phyloP scores from a whole-genome alignment of 2,113 vertebrate species.

The Microtus pennsylvanicus region DNA sequence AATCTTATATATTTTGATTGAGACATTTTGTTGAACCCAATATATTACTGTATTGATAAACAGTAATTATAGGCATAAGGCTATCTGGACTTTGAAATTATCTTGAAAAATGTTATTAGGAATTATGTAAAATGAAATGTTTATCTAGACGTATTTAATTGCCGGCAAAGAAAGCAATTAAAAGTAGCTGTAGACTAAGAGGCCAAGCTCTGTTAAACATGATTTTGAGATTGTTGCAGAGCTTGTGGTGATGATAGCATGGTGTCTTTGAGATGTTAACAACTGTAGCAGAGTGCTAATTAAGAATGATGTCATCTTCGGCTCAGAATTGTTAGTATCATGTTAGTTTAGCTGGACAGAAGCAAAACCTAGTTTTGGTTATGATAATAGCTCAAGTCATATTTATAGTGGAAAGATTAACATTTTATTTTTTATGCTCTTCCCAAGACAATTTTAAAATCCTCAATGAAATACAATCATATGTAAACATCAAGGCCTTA shows the following conservation, averaged over 20 bases:
- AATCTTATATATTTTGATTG: slow-evolving; percentile 65
- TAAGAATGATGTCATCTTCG: slow-evolving; percentile 85
- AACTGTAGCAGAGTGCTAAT: slow-evolving; percentile 89
- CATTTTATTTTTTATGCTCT: slow-evolving; percentile 88
- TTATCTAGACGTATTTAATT: slow-evolving; percentile 80
- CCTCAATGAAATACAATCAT: slow-evolving; percentile 88
- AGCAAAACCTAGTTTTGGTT: slow-evolving; percentile 84
- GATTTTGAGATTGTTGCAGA: slow-evolving; percentile 80
- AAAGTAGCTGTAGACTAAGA: slow-evolving; percentile 70
- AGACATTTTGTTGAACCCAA: slow-evolving; percentile 61
- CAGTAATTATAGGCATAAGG: slow-evolving; percentile 70
- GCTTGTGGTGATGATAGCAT: slow-evolving; percentile 78
- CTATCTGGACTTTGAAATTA: slow-evolving; percentile 73
- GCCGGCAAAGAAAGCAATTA: slow-evolving; percentile 77
- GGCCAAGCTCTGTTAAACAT: slow-evolving; percentile 68
- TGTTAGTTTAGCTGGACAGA: slow-evolving; percentile 86
- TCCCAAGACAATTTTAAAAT: slow-evolving; percentile 89
- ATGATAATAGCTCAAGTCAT: slow-evolving; percentile 81
- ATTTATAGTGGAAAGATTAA: slow-evolving; percentile 85
- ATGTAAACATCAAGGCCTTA: slow-evolving; percentile 87
- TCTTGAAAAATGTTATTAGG: slow-evolving; percentile 75
- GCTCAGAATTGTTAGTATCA: slow-evolving; percentile 81
- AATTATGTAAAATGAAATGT: slow-evolving; percentile 76
- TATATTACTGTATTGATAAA: slow-evolving; percentile 73
- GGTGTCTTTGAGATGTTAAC: slow-evolving; percentile 82